Evolutionary conservation across 2,888 invertebrate species (phyloP).

Genomic region (Limnephilus lunatus): DNA sequence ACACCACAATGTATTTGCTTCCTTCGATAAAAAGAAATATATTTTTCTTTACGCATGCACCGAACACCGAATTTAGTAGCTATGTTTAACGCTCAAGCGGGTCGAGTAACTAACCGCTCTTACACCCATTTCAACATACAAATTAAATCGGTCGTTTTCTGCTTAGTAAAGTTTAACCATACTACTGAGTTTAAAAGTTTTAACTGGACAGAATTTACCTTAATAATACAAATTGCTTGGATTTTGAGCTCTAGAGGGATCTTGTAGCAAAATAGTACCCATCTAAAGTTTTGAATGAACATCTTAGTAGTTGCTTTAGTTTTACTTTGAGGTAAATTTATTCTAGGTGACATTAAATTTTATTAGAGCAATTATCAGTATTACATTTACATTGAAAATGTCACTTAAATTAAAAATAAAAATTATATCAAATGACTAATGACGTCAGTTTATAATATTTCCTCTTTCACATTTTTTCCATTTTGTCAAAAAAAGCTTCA

Average conservation of each 20-base stretch:
- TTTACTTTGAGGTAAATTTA: not conserved
- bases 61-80: no score
- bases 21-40: no score
- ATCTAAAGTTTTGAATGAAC: conserved; percentile 32
- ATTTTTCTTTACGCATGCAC: no score
- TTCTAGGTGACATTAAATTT: no score
- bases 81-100: not conserved
- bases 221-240: not conserved
- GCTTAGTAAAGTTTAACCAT: not conserved
- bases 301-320: not conserved
- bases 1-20: no score
- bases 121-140: not conserved
- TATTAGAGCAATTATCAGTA: no score
- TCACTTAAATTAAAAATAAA: no score
- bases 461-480: no score
- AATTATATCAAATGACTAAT: no score
- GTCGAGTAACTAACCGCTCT: not conserved
- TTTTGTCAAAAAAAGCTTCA: no score
- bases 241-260: not conserved
- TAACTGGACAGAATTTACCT: not conserved
- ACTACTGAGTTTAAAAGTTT: not conserved
- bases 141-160: not conserved
- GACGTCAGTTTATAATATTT: no score
- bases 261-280: not conserved
- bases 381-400: no score